Evolutionary conservation across 1,140 invertebrate species (phyloP).

Genomic region (Mizuhopecten yessoensis): DNA sequence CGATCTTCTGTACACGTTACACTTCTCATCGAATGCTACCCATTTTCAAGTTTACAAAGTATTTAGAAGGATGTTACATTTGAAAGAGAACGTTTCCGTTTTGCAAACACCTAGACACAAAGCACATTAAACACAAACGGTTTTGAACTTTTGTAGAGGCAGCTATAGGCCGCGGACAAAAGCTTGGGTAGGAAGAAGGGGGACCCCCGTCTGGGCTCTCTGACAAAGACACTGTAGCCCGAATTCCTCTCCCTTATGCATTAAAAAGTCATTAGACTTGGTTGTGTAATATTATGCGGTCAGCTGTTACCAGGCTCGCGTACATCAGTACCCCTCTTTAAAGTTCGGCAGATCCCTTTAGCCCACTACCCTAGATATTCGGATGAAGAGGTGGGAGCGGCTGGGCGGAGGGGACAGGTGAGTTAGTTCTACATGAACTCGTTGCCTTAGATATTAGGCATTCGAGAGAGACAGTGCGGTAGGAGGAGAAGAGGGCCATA

Average conservation of each 20-base stretch:
- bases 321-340: neutral
- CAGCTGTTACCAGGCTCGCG: neutral
- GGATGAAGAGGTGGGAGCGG: neutral
- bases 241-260: neutral
- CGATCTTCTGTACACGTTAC: no score
- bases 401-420: neutral
- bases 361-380: no score
- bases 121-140: neutral
- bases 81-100: no score
- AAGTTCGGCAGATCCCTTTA: no score
- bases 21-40: no score
- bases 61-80: no score
- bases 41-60: no score
- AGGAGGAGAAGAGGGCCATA: neutral
- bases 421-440: neutral
- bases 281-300: slow-evolving; percentile 14
- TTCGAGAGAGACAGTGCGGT: neutral
- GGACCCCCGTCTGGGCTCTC: neutral
- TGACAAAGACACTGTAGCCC: neutral
- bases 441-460: neutral
- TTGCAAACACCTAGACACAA: slow-evolving; percentile 11
- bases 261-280: slow-evolving; percentile 13
- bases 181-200: neutral
- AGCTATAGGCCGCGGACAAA: neutral
- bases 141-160: neutral